phyloP scores from a whole-genome alignment of 2,888 invertebrate genomes.

The Polydrusus tereticollis region DNA sequence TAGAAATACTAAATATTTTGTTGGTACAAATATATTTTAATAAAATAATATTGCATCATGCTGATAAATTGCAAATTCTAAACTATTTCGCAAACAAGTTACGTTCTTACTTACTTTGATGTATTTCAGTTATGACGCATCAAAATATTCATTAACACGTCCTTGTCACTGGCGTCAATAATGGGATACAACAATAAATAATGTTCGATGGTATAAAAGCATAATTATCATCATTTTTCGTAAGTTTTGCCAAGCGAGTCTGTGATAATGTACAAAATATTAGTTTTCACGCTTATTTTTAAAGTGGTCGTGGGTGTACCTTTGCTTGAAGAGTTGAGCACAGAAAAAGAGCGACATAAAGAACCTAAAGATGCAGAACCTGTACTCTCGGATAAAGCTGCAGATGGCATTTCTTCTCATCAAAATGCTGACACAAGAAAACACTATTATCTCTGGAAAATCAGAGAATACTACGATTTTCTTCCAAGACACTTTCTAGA shows the following conservation, averaged over 20 bases:
- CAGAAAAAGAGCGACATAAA: not conserved
- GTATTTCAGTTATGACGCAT: constrained; percentile 13
- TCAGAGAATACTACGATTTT: constrained; percentile 42
- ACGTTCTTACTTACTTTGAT: not conserved
- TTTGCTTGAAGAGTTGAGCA: not conserved
- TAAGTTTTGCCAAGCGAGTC: not conserved
- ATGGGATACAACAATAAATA: not conserved
- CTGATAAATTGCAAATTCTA: not conserved
- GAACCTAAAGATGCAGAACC: not conserved
- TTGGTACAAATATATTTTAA: too few species aligned
- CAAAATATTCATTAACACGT: constrained; percentile 34
- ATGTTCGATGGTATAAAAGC: constrained; percentile 8
- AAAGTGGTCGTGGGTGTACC: constrained; percentile 6
- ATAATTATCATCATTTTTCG: not conserved
- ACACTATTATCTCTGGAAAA: constrained; percentile 39
- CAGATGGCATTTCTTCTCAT: not conserved
- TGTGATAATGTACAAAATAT: constrained; percentile 21
- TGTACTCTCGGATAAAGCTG: not conserved
- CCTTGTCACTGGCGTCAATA: constrained; percentile 39
- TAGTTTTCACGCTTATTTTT: constrained; percentile 8
- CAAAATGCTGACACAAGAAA: constrained; percentile 34
- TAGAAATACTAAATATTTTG: not conserved
- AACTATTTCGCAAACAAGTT: constrained; percentile 19
- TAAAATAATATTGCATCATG: not conserved
- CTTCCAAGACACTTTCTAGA: constrained; percentile 24